A percentile compares a stretch with the other conserved stretches of the same genome.
phyloP scores from a whole-genome alignment of 2,113 vertebrate species.

The Heterochromis multidens region DNA sequence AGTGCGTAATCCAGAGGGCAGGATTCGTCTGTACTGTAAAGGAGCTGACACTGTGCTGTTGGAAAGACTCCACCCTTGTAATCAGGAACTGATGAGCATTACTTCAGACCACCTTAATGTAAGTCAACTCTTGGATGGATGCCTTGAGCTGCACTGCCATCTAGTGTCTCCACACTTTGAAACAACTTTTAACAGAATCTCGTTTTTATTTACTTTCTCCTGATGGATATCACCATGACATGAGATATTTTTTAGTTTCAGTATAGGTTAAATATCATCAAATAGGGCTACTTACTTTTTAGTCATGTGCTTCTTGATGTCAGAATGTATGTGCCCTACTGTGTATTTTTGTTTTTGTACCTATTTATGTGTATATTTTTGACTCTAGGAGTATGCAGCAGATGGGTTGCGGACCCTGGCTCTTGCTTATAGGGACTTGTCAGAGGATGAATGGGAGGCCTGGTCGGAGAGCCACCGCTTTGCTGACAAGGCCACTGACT shows the following conservation, averaged over 20 bases:
- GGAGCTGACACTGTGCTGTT: slow-evolving; percentile 90
- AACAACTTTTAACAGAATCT: neutral
- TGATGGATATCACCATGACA: neutral
- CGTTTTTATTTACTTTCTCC: neutral
- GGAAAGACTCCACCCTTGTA: slow-evolving; percentile 81
- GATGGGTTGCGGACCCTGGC: slow-evolving; percentile 81
- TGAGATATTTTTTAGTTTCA: neutral
- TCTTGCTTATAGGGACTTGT: slow-evolving; percentile 88
- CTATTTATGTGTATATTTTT: neutral
- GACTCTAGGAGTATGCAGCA: slow-evolving; percentile 51
- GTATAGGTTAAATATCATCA: neutral
- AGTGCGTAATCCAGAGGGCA: slow-evolving; percentile 89
- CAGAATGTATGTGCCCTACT: neutral
- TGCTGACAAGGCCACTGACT: slow-evolving; percentile 76
- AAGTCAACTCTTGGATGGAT: slow-evolving; percentile 35
- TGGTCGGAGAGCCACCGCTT: slow-evolving; percentile 80
- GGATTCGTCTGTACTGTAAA: slow-evolving; percentile 93
- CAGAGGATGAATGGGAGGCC: slow-evolving; percentile 83
- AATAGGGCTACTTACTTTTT: neutral
- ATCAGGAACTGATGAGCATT: slow-evolving; percentile 79
- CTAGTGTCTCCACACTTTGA: slow-evolving; percentile 32
- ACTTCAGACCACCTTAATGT: slow-evolving; percentile 92
- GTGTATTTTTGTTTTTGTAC: neutral
- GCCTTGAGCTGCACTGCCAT: slow-evolving; percentile 28
- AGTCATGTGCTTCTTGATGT: neutral